These are phyloP conservation scores for Chymomyza caudatula DNA, from an alignment of 2,888 invertebrate species.

Conservation along the genomic window DNA sequence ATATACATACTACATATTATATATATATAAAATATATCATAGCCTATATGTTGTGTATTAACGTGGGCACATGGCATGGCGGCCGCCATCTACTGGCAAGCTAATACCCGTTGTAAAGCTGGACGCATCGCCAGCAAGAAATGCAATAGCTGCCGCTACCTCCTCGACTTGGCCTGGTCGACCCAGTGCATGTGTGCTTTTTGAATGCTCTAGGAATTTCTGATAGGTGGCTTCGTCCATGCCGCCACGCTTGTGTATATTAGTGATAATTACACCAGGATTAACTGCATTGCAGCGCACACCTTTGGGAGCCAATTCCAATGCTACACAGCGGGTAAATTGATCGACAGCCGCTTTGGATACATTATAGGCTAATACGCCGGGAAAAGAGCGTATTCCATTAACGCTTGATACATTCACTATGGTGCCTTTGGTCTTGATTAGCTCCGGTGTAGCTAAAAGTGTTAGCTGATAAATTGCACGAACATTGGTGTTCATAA, in stretches of 20 bases:
- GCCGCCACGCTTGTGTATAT: constrained; percentile 87
- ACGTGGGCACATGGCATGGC: constrained; percentile 83
- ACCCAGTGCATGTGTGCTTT: constrained; percentile 91
- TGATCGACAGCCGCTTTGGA: constrained; percentile 96
- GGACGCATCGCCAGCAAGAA: constrained; percentile 87
- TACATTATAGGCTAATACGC: constrained; percentile 91
- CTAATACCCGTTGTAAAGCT: constrained; percentile 86
- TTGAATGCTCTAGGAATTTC: constrained; percentile 87
- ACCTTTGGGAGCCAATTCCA: constrained; percentile 87
- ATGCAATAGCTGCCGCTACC: constrained; percentile 91
- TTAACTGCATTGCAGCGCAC: constrained; percentile 93
- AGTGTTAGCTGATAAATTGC: constrained; percentile 87
- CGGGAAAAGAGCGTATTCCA: constrained; percentile 91
- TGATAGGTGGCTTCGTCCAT: constrained; percentile 88
- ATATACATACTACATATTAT: too few relatives aligned
- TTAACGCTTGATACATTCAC: constrained; percentile 96
- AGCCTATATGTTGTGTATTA: constrained; percentile 64
- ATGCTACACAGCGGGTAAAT: constrained; percentile 91
- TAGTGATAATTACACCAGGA: constrained; percentile 92
- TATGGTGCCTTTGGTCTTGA: constrained; percentile 87
- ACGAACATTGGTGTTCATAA: constrained; percentile 92
- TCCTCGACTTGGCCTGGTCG: constrained; percentile 88
- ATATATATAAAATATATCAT: too few relatives aligned
- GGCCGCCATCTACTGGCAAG: constrained; percentile 84
- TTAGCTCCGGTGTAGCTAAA: constrained; percentile 88